Base-by-base conservation (phyloP, 2,113 vertebrate genomes). In the Cariama cristata region DNA sequence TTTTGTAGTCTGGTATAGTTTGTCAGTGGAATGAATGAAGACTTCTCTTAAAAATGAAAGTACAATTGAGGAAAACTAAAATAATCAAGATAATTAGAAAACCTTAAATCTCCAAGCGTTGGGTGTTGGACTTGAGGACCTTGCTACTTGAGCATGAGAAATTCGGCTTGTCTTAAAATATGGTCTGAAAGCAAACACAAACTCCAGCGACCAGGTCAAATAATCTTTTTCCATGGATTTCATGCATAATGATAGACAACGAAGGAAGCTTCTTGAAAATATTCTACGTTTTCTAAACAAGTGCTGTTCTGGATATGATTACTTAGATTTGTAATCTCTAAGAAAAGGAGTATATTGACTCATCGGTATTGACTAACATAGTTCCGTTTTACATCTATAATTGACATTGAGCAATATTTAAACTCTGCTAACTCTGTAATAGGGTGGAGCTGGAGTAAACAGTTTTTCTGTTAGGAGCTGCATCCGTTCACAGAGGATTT, bases 361-460 rank as follows among this genome's bases (percentile, higher is more conserved):
- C 95, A 96, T 90, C 77, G 47, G 84, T 79, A 90, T 96, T 97
- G 94, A 95, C 95, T 94, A 93, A 97, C 44, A 42, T 3, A 73
- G 88, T 96, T 97, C 95, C 45, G 55, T 72, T 96, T 89, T 95
- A 82, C 76, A 62, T 93, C 89, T 91, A 11, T 94, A 95, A 94
- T 90, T 95, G 93, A 30, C 62, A 16, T 96, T 96, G 89, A 82
- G 94, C 89, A 97, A 95, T 91, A 85, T 85, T 90, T 94, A 82
- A 33, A 91, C 83, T 67, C 63, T 83, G 0, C 90, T 72, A 6
- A 11, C 55, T 83, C 76, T 91, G 80, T 73, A 93, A 89, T 26
- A 88, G 91, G 96, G 97, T 97, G 95, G 96, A 96, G 90, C 75
- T 74, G 90, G 42, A 73, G 55, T 71, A 77, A 94, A 90, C 74